Base-by-base conservation (phyloP, 2,888 invertebrate species). In the Tenthredo distinguenda region DNA sequence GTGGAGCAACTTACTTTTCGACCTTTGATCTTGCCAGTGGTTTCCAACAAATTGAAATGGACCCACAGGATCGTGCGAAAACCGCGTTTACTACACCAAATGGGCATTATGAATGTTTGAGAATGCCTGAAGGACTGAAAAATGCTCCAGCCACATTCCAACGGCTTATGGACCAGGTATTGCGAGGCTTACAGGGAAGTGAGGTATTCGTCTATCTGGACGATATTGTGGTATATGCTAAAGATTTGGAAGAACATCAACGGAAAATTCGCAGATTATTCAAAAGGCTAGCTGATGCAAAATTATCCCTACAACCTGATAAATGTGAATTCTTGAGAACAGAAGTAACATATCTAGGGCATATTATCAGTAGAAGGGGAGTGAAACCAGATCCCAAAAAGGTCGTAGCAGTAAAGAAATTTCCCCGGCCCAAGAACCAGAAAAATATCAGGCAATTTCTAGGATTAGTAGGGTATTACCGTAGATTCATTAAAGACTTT, bases 291-390 rank as follows among this genome's bases (percentile, higher is more conserved):
- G 37, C 71, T 2, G 55, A 86, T n/a, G n/a, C 37, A 18, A 47
- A 71, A 0, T 21, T 86, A 3, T 76, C 76, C 58, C 58, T 86
- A 18, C 86, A 86, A 72, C 68, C 86, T 15, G 65, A 77, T 9
- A 85, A 85, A n/a, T 85, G 79, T 26, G 79, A 85, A 65, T 79
- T 79, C 26, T n/a, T 85, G 18, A 40, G 7, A 7, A 40, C 40
- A 40, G 40, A 7, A 40, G 40, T 40, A 40, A 7, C 40, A 1
- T 40, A 40, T 7, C 7, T 40, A 40, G 40, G 40, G 0, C 40
- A 40, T 21, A 12, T 31, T 47, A 31, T 15, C 1, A 10, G 76
- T 12, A 21, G 26, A 12, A 12, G 0, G n/a, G 76, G 76, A 43
- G 43, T 76, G 2, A 76, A 43, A 76, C 76, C 76, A 18, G 47